A percentile compares a stretch with the other conserved stretches of the same genome.
These are phyloP conservation scores for Urosaurus nigricauda DNA, from an alignment of 2,797 vertebrate species.

Conservation along the genomic window DNA sequence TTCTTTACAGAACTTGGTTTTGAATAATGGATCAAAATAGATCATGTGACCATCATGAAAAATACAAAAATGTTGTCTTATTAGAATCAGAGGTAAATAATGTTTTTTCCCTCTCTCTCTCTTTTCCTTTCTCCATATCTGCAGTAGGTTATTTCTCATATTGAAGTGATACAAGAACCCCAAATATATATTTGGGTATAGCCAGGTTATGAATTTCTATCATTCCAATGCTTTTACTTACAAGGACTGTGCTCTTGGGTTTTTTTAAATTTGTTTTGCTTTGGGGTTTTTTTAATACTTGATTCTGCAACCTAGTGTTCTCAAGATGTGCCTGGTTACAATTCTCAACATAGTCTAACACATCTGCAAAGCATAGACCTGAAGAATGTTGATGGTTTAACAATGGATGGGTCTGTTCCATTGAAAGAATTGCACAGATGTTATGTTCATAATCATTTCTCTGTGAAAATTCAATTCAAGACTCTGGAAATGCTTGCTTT, in stretches of 20 bases:
- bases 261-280: no score
- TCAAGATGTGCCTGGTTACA: neutral
- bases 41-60: neutral
- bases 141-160: neutral
- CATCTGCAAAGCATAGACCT: neutral
- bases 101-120: neutral
- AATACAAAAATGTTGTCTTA: neutral
- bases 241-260: neutral
- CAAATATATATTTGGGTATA: neutral
- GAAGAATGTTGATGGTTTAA: neutral
- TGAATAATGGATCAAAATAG: neutral
- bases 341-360: neutral
- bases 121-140: no score
- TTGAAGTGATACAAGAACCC: neutral
- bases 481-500: neutral
- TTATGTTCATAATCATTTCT: neutral
- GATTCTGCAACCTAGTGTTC: neutral
- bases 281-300: no score
- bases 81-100: neutral
- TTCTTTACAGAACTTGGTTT: rapidly evolving
- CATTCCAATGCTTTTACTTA: neutral
- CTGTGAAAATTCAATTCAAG: neutral
- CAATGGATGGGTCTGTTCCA: neutral
- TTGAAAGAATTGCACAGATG: neutral
- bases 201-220: neutral